Conservation (phyloP, 1,140 invertebrate genomes). For the Nixonia krombeini region DNA sequence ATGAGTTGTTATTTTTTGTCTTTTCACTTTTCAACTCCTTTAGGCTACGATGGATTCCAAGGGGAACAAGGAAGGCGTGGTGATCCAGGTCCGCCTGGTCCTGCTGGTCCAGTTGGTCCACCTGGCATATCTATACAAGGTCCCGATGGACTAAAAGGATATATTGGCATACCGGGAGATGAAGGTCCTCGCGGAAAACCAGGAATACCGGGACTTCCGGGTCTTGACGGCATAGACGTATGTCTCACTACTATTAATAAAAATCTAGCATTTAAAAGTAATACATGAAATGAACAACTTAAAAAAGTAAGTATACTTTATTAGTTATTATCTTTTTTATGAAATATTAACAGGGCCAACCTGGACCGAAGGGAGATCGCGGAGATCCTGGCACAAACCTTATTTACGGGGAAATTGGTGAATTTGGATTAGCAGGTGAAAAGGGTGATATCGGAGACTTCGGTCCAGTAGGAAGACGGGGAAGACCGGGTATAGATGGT, state of each 20-base stretch:
- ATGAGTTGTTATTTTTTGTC: too few relatives aligned
- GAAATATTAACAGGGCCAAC: too few relatives aligned
- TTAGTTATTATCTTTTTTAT: not conserved
- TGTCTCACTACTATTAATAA: not conserved
- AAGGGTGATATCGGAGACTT: constrained; percentile 62
- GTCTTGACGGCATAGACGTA: too few relatives aligned
- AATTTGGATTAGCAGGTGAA: constrained; percentile 51
- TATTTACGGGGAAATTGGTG: constrained; percentile 66
- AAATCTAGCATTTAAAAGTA: not conserved
- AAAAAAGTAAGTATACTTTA: not conserved
- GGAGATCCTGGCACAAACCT: constrained; percentile 67
- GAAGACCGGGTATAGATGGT: constrained; percentile 69
- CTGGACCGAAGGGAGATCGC: constrained; percentile 67
- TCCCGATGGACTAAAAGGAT: constrained; percentile 62
- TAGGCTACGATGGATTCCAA: constrained; percentile 72
- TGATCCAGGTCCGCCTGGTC: constrained; percentile 71
- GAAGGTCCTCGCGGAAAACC: constrained; percentile 71
- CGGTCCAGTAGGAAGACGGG: constrained; percentile 64
- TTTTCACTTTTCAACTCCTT: constrained; percentile 64
- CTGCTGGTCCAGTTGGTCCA: constrained; percentile 67
- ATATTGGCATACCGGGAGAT: constrained; percentile 56
- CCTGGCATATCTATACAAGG: too few relatives aligned
- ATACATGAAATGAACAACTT: too few relatives aligned
- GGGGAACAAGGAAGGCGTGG: constrained; percentile 73
- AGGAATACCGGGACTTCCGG: too few relatives aligned